Percentiles rank a stretch among this genome's conserved stretches.
Evolutionary conservation across 2,797 vertebrate species (phyloP).

Genomic region (Martes flavigula): DNA sequence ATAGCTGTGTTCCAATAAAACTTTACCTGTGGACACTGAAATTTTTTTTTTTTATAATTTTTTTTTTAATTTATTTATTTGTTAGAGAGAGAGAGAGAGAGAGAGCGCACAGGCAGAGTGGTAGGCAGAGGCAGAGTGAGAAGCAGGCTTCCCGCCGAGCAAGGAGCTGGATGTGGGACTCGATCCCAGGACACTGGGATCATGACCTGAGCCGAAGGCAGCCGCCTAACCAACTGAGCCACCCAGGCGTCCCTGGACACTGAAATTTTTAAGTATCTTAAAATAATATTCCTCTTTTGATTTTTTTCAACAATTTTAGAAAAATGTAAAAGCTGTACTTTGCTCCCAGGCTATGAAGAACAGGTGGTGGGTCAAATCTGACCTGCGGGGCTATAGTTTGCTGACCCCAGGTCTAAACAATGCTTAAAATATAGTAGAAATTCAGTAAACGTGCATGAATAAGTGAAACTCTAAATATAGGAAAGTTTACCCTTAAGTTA

Average conservation of each 20-base stretch:
- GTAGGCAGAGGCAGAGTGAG: too few species aligned
- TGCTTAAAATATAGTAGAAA: constrained; percentile 28
- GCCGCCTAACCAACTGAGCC: too few species aligned
- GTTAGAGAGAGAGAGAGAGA: too few species aligned
- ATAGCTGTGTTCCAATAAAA: not conserved
- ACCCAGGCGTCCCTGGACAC: too few species aligned
- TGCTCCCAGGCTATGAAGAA: not conserved
- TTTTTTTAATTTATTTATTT: too few species aligned
- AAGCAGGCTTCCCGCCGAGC: too few species aligned
- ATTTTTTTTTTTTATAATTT: too few species aligned
- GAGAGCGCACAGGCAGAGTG: too few species aligned
- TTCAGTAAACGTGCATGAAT: not conserved
- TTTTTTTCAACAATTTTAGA: constrained; percentile 1
- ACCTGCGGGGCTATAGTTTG: not conserved
- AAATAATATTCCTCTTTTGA: not conserved
- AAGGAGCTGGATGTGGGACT: too few species aligned
- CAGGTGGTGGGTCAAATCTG: not conserved
- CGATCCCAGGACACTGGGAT: too few species aligned
- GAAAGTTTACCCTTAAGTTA: constrained; percentile 22
- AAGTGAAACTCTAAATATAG: constrained; percentile 12
- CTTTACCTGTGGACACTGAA: not conserved
- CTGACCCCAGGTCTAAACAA: not conserved
- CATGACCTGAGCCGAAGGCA: too few species aligned
- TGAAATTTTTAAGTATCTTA: not conserved
- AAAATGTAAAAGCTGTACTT: not conserved